Base-by-base conservation (phyloP, 2,797 vertebrate species). In the Rhinella marina region DNA sequence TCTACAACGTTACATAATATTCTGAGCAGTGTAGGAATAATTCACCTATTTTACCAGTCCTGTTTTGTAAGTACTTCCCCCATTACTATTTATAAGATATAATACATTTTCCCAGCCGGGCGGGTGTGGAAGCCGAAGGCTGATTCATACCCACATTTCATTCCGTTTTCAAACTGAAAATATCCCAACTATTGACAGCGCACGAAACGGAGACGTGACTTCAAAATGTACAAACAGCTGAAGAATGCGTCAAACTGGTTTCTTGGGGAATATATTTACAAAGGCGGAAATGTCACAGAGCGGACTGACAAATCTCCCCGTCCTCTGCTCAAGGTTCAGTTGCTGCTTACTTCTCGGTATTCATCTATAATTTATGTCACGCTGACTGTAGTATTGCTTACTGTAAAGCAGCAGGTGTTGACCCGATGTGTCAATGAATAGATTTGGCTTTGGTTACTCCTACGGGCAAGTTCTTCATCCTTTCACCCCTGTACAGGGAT, bases 191-290 rank as follows among this genome's bases (percentile, higher is more conserved):
- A 48, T 48, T 48, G 32, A 23, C 70, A 48, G 32, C 9, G 41
- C 41, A 32, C 32, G 2, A 73, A 12, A 72, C 8, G 3, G 66
- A 72, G 32, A 72, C 70, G 17, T 72, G 70, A 72, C 70, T 29
- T 16, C 14, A 70, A 9, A 72, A 48, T 21, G 70, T 21, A 48
- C 32, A 73, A 73, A 73, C 32, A 21, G 5, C 4, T 10, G 32
- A 73, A 11, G 41, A 73, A 73, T 48, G 70, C 48, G 70, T 48
- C 70, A 48, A 21, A 73, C 70, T 73, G 70, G 70, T 50, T 73
- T 73, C 41, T 50, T 2, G 16, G 17, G 68, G 16, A 41, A 19
- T 14, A 17, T 19, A 41, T 72, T 29, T 41, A 72, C 68, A 72
- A 19, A 7, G 14, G 7, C 17, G 8, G 29, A 32, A 19, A 72